A percentile compares a stretch with the other conserved stretches of the same genome.
Evolutionary conservation across 2,797 vertebrate species (phyloP).

Genomic region (Thunnus albacares): DNA sequence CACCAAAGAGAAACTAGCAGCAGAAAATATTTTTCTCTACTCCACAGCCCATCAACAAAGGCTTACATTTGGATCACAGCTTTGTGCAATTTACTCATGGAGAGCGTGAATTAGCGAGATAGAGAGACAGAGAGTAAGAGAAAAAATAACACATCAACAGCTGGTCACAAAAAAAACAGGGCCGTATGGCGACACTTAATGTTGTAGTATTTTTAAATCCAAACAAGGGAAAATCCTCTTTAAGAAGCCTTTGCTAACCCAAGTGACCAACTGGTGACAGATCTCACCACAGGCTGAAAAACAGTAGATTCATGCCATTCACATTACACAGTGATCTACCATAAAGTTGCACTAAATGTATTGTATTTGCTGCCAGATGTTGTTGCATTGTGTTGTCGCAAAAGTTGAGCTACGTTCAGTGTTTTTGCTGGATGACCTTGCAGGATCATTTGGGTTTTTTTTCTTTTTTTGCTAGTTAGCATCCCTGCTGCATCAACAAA

Average conservation of each 20-base stretch:
- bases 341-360: too few species aligned
- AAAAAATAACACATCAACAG: constrained; percentile 36
- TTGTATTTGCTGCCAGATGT: too few species aligned
- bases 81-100: constrained; percentile 48
- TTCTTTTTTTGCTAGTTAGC: neutral
- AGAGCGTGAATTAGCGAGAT: constrained; percentile 44
- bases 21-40: constrained; percentile 70
- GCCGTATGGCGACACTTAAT: neutral
- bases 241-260: neutral
- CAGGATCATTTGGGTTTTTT: too few species aligned
- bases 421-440: neutral
- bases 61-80: constrained; percentile 61
- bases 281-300: neutral
- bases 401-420: neutral
- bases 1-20: constrained; percentile 49
- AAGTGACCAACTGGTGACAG: too few species aligned
- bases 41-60: constrained; percentile 59
- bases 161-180: constrained; percentile 23
- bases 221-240: neutral
- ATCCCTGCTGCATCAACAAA: constrained; percentile 1
- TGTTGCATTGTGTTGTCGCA: neutral
- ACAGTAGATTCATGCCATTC: too few species aligned
- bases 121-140: constrained; percentile 8
- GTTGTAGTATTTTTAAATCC: neutral
- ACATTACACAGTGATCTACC: too few species aligned